A percentile compares a stretch with the other conserved stretches of the same genome.
phyloP scores from a whole-genome alignment of 2,113 vertebrate species.

The Apus apus region DNA sequence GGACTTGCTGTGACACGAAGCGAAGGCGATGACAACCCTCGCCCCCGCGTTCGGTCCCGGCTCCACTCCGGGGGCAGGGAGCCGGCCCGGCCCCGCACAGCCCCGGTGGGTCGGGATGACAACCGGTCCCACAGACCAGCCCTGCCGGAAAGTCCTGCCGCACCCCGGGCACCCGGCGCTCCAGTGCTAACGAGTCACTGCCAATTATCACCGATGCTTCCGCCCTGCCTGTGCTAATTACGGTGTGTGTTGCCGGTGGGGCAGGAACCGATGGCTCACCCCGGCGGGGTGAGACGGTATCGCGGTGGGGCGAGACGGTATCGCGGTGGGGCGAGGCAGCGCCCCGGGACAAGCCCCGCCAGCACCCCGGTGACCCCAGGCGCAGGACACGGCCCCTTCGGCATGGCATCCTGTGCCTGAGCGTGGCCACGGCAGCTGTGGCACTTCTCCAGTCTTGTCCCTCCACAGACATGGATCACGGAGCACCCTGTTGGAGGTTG shows the following conservation, averaged over 20 bases:
- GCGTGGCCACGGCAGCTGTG: neutral
- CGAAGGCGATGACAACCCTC: neutral
- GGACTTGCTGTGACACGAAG: neutral
- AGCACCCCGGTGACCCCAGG: neutral
- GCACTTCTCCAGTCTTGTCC: neutral
- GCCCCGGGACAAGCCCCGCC: neutral
- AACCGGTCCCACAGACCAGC: neutral
- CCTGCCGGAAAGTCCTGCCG: neutral
- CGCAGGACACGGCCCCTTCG: neutral
- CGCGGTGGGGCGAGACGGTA: neutral
- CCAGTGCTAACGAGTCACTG: neutral
- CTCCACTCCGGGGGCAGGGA: neutral
- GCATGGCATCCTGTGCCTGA: rapidly evolving
- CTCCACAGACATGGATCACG: rapidly evolving
- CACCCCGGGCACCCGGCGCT: neutral
- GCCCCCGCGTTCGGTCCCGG: neutral
- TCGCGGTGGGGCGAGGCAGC: rapidly evolving
- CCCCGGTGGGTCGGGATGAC: rapidly evolving
- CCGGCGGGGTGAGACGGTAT: neutral
- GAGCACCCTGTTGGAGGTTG: neutral
- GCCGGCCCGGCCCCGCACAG: neutral
- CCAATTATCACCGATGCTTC: slow-evolving; percentile 35
- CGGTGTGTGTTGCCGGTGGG: neutral
- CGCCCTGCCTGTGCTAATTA: neutral
- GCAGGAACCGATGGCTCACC: slow-evolving; percentile 26